phyloP scores from a whole-genome alignment of 1,140 invertebrate genomes.

The Glomeris maerens region DNA sequence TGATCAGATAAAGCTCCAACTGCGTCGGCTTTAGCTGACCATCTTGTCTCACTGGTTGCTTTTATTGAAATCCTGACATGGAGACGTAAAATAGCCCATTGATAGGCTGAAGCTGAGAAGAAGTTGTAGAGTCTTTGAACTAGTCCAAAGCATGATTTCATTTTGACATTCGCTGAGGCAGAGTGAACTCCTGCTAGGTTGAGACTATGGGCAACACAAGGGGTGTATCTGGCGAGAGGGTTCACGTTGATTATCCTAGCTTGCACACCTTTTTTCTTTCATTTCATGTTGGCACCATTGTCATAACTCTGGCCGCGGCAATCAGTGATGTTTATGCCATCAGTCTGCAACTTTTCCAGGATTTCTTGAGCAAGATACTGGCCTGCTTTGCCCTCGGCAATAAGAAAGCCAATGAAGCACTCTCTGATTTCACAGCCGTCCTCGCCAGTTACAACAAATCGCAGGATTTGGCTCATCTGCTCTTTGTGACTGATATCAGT shows the following conservation, averaged over 20 bases:
- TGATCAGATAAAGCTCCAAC: not conserved
- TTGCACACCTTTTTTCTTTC: slow-evolving; percentile 5
- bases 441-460: slow-evolving; percentile 14
- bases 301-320: slow-evolving; percentile 15
- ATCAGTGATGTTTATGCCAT: slow-evolving; percentile 8
- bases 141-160: not conserved
- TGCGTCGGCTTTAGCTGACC: not conserved
- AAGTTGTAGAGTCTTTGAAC: not conserved
- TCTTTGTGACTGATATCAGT: slow-evolving; percentile 15
- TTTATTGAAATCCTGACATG: not conserved
- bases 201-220: slow-evolving; percentile 8
- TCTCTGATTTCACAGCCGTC: slow-evolving; percentile 3
- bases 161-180: not conserved
- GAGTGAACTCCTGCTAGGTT: slow-evolving; percentile 3
- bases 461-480: slow-evolving; percentile 14
- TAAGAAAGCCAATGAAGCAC: slow-evolving; percentile 11
- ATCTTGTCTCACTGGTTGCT: not conserved
- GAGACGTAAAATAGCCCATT: not conserved
- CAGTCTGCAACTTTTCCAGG: slow-evolving; percentile 8
- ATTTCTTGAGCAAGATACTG: slow-evolving; percentile 9
- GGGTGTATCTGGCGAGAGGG: slow-evolving; percentile 2
- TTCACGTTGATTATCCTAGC: slow-evolving; percentile 10
- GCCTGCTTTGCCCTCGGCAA: slow-evolving; percentile 6
- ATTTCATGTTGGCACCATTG: slow-evolving; percentile 12
- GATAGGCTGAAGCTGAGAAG: not conserved